Conservation (phyloP, 1,140 invertebrate species). For the Anastrepha ludens region DNA sequence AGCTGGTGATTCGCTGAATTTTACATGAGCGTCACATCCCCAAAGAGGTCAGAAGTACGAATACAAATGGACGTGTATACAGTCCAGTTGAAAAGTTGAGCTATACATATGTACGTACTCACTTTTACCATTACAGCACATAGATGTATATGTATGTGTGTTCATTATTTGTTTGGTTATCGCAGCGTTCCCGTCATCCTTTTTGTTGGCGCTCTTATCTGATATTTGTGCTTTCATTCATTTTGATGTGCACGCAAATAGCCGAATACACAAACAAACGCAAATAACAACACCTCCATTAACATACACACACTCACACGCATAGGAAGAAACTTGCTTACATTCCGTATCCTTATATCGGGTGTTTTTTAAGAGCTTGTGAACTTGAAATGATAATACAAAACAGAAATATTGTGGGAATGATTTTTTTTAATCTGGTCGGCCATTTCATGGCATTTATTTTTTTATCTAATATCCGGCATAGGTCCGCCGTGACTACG, state of each 20-base stretch:
- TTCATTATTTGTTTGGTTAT: conserved; percentile 38
- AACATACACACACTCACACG: neutral
- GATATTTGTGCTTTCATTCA: conserved; percentile 51
- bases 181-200: conserved; percentile 26
- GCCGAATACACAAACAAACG: neutral
- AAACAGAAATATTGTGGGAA: too few species aligned
- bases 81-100: neutral
- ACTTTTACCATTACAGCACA: too few species aligned
- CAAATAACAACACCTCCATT: conserved; percentile 43
- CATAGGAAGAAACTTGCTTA: neutral
- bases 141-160: neutral
- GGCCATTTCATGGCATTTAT: too few species aligned
- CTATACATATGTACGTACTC: neutral
- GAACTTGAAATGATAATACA: too few species aligned
- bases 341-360: too few species aligned
- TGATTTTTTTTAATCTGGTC: too few species aligned
- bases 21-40: conserved; percentile 47
- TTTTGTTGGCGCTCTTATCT: conserved; percentile 32
- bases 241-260: conserved; percentile 47
- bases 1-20: conserved; percentile 28
- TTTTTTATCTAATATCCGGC: too few species aligned
- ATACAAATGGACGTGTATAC: neutral
- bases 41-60: conserved; percentile 21
- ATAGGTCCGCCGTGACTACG: too few species aligned
- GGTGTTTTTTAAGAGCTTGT: neutral